Base-by-base conservation (phyloP, 2,113 vertebrate genomes). In the Anguilla rostrata region DNA sequence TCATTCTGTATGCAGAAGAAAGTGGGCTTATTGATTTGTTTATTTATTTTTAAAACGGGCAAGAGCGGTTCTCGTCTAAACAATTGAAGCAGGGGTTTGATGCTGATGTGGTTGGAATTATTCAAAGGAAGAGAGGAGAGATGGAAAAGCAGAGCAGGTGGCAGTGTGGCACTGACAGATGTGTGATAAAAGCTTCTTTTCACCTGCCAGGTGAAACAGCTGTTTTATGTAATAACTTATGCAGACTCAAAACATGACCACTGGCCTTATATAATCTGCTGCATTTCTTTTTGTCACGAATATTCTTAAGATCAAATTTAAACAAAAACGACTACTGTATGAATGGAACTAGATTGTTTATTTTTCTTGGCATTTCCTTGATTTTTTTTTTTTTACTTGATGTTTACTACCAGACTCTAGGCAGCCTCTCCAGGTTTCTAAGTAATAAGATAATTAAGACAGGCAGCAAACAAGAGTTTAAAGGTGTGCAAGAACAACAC, bases 201-300 rank as follows among this genome's bases (percentile, higher is more conserved):
- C 81, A 75, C 43, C 85, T 82, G 85, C 26, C 85, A 86, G 60
- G 57, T 83, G 60, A 49, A 86, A 63, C 85, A 86, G 85, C 82
- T 86, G 85, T 83, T 82, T 86, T 49, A 29, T 4, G 16, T 39
- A 75, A 46, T 39, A 82, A 82, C 71, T n/a, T 49, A 53, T 82
- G 39, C 16, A 39, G 41, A 66, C 39, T 66, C 39, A 66, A 86
- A 39, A 46, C 39, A 43, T 83, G 60, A 75, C 29, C 81, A 71
- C 39, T 82, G 57, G 75, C 81, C 39, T 16, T 75, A 86, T 82
- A 82, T 86, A 43, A 86, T 71, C 14, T 75, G 9, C 20, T 29
- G 12, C 43, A 53, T 43, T 16, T 43, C 7, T 46, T 82, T 22
- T 82, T 43, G 22, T 82, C 56, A 43, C 3, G 26, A 5, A 39